phyloP scores from a whole-genome alignment of 2,113 vertebrate genomes.

The Melospiza georgiana region DNA sequence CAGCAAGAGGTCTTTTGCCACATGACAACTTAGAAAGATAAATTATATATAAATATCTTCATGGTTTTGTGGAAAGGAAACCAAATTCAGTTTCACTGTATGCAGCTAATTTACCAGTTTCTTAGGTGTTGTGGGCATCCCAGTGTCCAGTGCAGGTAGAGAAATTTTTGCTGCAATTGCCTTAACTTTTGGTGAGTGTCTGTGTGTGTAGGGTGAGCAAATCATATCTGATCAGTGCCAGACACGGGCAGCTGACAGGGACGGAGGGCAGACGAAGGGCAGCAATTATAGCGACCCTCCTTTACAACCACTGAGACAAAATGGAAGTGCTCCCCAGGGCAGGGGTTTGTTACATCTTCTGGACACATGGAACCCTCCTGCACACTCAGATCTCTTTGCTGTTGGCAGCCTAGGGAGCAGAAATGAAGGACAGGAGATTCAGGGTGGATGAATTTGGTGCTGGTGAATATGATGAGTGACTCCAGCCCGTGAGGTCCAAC shows the following conservation, averaged over 20 bases:
- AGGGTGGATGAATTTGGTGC: not conserved
- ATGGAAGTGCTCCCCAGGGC: not conserved
- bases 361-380: rapidly evolving
- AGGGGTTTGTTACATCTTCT: not conserved
- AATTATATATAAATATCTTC: constrained; percentile 92
- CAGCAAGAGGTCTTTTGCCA: constrained; percentile 88
- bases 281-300: not conserved
- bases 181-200: not conserved
- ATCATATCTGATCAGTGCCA: not conserved
- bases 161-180: constrained; percentile 1
- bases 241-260: rapidly evolving
- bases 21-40: constrained; percentile 93
- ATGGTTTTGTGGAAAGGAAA: constrained; percentile 71
- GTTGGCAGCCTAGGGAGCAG: not conserved
- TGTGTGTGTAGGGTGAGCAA: not conserved
- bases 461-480: rapidly evolving
- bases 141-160: not conserved
- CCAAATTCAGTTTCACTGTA: constrained; percentile 61
- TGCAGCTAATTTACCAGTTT: constrained; percentile 64
- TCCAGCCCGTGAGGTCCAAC: rapidly evolving
- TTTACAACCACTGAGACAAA: not conserved
- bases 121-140: constrained; percentile 6
- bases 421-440: not conserved
- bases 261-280: not conserved
- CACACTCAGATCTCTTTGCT: rapidly evolving